These are phyloP conservation scores for Psittacula derbiana DNA, from an alignment of 2,797 vertebrate genomes.

Conservation along the genomic window DNA sequence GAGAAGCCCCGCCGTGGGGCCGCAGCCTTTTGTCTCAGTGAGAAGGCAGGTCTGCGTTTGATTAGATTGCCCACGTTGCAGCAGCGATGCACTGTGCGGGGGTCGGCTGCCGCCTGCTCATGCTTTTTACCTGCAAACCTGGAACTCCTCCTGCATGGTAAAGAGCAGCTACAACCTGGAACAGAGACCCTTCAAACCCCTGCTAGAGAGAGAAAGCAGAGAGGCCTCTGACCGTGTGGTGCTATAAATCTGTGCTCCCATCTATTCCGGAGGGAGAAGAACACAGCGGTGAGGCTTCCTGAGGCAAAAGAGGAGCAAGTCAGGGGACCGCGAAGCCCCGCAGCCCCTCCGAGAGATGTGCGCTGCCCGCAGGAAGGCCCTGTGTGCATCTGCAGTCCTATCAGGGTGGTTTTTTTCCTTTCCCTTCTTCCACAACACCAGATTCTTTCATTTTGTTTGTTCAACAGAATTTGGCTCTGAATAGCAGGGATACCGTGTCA, in stretches of 20 bases:
- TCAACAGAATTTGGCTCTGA: constrained; percentile 25
- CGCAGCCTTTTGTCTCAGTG: constrained; percentile 7
- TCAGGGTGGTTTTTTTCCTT: neutral
- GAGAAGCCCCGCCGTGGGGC: neutral
- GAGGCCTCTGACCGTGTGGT: neutral
- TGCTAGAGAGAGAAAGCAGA: neutral
- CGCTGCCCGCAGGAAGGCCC: neutral
- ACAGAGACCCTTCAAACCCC: neutral
- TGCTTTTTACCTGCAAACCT: neutral
- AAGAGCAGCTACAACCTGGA: neutral
- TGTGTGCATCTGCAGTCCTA: neutral
- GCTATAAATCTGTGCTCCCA: neutral
- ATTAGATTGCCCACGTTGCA: constrained; percentile 36
- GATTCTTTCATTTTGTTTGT: constrained; percentile 3
- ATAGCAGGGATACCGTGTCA: neutral
- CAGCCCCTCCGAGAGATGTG: neutral
- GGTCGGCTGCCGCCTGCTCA: neutral
- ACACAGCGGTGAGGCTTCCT: neutral
- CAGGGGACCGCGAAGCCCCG: neutral
- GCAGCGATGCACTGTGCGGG: neutral
- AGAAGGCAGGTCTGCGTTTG: constrained; percentile 63
- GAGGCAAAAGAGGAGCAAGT: neutral
- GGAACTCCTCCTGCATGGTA: accelerated
- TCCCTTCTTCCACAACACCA: neutral
- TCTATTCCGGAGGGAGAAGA: neutral